These are phyloP conservation scores for Argentina silus DNA, from an alignment of 2,797 vertebrate species.

Conservation along the genomic window DNA sequence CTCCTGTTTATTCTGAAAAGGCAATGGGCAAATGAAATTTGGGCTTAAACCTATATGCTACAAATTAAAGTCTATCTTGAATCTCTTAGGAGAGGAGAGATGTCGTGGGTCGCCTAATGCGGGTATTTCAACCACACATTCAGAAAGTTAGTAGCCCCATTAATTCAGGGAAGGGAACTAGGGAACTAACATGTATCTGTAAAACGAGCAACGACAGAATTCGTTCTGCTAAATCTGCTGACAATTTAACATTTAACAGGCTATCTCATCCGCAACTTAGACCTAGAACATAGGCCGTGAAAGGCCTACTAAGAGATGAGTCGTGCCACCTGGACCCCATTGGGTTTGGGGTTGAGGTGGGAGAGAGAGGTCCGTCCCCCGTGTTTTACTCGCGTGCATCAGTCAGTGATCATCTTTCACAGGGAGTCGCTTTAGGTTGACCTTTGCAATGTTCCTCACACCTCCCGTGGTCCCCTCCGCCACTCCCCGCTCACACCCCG, in stretches of 20 bases:
- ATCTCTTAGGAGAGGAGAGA: conserved; percentile 41
- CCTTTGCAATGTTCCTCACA: conserved; percentile 78
- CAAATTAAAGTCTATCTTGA: too few species aligned
- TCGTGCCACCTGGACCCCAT: too few species aligned
- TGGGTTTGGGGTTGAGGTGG: not conserved
- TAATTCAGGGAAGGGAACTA: conserved; percentile 72
- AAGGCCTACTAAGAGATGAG: too few species aligned
- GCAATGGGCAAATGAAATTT: too few species aligned
- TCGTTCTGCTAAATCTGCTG: too few species aligned
- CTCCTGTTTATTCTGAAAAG: too few species aligned
- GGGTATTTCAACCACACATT: conserved; percentile 70
- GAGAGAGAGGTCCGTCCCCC: conserved; percentile 13
- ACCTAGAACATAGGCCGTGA: too few species aligned
- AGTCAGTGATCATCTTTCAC: conserved; percentile 41
- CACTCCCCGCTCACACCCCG: conserved; percentile 62
- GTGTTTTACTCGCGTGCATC: conserved; percentile 61
- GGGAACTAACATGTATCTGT: too few species aligned
- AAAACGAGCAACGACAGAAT: too few species aligned
- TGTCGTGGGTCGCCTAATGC: conserved; percentile 52
- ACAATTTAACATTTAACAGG: too few species aligned
- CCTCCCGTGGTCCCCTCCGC: conserved; percentile 62
- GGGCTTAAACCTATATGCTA: too few species aligned
- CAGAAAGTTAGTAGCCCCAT: conserved; percentile 78
- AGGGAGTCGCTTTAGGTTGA: conserved; percentile 66
- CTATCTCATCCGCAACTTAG: too few species aligned